Evolutionary conservation across 2,113 vertebrate genomes (phyloP).

Genomic region (Salvelinus alpinus): DNA sequence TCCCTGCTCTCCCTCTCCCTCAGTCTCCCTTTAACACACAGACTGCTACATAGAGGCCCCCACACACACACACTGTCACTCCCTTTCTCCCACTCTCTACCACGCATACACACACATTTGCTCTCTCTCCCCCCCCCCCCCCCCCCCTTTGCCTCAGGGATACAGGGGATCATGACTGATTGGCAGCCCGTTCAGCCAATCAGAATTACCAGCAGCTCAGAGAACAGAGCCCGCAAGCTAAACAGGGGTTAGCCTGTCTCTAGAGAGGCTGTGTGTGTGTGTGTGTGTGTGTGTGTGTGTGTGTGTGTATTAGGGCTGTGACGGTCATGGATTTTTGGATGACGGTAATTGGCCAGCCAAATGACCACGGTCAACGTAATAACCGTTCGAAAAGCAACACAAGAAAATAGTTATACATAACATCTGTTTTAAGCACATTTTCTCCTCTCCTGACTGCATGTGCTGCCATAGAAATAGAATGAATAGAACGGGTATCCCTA

Average conservation of each 20-base stretch:
- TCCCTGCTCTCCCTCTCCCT: neutral
- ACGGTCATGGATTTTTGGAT: no score
- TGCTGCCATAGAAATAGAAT: no score
- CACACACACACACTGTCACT: neutral
- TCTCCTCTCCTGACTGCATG: no score
- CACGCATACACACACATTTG: slow-evolving; percentile 2
- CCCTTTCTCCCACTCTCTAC: neutral
- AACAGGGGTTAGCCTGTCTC: slow-evolving; percentile 54
- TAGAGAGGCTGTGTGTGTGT: slow-evolving; percentile 23
- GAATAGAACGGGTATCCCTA: no score
- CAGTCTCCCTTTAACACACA: neutral
- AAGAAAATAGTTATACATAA: no score
- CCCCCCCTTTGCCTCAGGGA: slow-evolving; percentile 38
- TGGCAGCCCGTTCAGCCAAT: slow-evolving; percentile 59
- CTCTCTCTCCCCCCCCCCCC: neutral
- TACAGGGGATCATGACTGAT: slow-evolving; percentile 42
- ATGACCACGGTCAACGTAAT: no score
- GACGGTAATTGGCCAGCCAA: no score
- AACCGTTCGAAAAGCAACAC: no score
- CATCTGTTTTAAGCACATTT: no score
- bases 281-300: neutral
- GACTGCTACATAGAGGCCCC: neutral
- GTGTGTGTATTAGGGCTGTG: no score
- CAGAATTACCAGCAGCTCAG: slow-evolving; percentile 12
- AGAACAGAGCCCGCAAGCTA: slow-evolving; percentile 18